Base-by-base conservation (phyloP, 2,888 invertebrate genomes). In the Agelastica alni region DNA sequence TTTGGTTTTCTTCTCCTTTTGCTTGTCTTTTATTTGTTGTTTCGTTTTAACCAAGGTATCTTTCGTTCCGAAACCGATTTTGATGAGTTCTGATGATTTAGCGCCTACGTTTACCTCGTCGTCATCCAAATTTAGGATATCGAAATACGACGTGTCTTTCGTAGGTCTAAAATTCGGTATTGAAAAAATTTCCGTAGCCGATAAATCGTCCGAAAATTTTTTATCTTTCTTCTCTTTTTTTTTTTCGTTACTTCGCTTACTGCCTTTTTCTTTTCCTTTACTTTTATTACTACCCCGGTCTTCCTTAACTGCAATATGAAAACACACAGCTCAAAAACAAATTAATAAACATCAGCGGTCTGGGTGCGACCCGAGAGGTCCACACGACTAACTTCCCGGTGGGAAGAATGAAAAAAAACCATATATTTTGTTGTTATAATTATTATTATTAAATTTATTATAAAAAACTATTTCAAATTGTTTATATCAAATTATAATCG, bases 61-160 rank as follows among this genome's bases (percentile, higher is more conserved):
- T 4, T 59, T 54, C 9, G 42, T 45, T 9, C 65, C 65, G 36
- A 62, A 65, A 14, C 56, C 54, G n/a, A 64, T 51, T 34, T 18
- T 62, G 12, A 65, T 6, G 9, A 16, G 36, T 30, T 44, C 48
- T 9, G 13, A 30, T 5, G 58, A 32, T 10, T 60, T 56, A 39
- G 51, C 30, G 46, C 49, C 41, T 26, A 65, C 6, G 13, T 41
- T 13, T 10, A 61, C 28, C 30, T 28, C 37, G 16, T 54, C 53
- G 30, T 55, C 48, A 5, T 51, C 52, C 3, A 30, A 14, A 22
- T 49, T 49, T 22, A 61, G 43, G 17, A 60, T 34, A 6, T 58
- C 61, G 34, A 61, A 63, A 37, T 55, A 49, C n/a, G 49, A 54
- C 12, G 14, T 22, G 13, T 22, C 41, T 18, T 12, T 49, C 12